Percentiles rank a stretch among this genome's conserved stretches.
Conservation (phyloP, 2,113 vertebrate species). For the Aplodontia rufa region DNA sequence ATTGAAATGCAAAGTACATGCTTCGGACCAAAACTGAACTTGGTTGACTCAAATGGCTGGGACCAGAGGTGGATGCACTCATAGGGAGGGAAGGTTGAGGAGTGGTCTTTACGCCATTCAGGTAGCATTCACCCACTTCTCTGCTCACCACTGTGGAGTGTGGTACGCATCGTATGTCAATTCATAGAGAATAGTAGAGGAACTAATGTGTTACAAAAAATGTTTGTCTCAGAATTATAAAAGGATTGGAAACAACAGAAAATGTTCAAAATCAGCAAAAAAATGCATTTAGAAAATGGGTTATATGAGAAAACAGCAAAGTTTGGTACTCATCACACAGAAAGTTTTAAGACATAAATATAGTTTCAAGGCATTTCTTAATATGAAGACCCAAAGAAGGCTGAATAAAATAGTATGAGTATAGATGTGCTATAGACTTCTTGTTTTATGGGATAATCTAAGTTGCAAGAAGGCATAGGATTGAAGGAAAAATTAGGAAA, state of each 20-base stretch:
- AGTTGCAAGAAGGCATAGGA: background rate
- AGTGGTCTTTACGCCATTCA: background rate
- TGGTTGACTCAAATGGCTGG: background rate
- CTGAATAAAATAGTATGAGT: background rate
- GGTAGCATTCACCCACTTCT: background rate
- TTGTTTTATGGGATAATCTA: background rate
- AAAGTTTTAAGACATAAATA: background rate
- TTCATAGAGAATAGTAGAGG: background rate
- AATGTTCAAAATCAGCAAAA: background rate
- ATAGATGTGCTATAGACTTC: background rate
- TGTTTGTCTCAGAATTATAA: background rate
- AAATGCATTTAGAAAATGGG: background rate
- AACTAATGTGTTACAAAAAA: background rate
- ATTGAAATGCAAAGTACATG: background rate
- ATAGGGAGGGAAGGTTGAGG: accelerated
- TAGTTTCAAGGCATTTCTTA: background rate
- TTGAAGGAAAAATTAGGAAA: background rate
- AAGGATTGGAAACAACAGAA: background rate
- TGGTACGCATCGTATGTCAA: no score
- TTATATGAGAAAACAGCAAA: background rate
- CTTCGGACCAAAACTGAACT: background rate
- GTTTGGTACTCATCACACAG: background rate
- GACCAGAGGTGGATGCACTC: accelerated
- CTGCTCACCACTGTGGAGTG: background rate
- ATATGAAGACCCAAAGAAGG: background rate